These are phyloP conservation scores for Pseudopipra pipra DNA, from an alignment of 2,113 vertebrate species.

Conservation along the genomic window DNA sequence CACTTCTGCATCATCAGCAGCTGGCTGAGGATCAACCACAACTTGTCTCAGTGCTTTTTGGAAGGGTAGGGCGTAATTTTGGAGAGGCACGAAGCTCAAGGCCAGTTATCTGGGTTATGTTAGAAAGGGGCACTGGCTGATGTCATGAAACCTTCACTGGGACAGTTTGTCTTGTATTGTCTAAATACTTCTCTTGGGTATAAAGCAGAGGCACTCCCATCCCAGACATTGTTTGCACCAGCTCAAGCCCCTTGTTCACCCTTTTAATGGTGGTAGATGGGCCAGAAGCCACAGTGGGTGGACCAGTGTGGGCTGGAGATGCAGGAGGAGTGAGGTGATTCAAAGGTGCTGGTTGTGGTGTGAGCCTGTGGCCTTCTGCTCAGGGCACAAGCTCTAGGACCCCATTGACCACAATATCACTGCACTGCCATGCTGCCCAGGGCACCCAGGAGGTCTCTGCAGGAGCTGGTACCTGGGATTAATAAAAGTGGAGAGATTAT, in stretches of 20 bases:
- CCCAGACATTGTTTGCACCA: neutral
- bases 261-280: too few relatives aligned
- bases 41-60: constrained; percentile 25
- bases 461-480: neutral
- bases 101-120: neutral
- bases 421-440: neutral
- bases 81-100: constrained; percentile 10
- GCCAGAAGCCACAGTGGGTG: neutral
- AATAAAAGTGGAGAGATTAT: neutral
- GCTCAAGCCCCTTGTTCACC: neutral
- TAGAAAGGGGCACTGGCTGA: neutral
- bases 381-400: neutral
- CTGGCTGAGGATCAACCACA: constrained; percentile 45
- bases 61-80: constrained; percentile 68
- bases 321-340: neutral
- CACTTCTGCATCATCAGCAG: constrained; percentile 69
- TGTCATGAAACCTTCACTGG: neutral
- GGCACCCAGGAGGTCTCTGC: neutral
- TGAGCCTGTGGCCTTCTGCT: neutral
- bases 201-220: rapidly evolving
- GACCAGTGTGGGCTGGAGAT: neutral
- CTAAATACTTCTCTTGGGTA: neutral
- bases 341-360: neutral
- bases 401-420: neutral
- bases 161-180: neutral